Evolutionary conservation across 2,113 vertebrate species (phyloP), one percentile per base, ranked within the genome.

Genomic region (Thalassoma bifasciatum): DNA sequence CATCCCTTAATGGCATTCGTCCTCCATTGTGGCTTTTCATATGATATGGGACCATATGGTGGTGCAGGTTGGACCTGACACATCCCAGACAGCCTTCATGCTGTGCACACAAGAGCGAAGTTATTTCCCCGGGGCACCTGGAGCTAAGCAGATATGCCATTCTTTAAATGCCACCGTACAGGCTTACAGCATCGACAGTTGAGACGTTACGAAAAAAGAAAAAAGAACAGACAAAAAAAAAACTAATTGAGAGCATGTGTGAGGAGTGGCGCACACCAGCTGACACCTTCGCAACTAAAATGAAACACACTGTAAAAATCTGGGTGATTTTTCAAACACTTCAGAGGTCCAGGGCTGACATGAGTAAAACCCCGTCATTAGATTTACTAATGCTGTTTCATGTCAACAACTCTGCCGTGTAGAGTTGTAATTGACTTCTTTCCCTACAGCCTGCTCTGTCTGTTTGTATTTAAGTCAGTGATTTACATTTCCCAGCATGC

Each of bases 231-330:
- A 53, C 12, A 10, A 1, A 49, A 8, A 19, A 16, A 70, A 77
- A 79, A 77, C 62, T 75, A 86, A 91, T 73, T 60, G 49, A 49
- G 65, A 81, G 53, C 81, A 82, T 76, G 85, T 89, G 90, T 13
- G 58, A 79, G 73, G 56, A 72, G 72, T 49, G 14, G 59, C 87
- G 63, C 77, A 82, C 77, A 68, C 68, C 66, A 67, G 61, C 79
- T 57, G 74, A 82, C 85, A 72, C 75, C 65, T 70, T 63, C 52
- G 30, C 63, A 76, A 60, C 65, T 68, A 68, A 87, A 89, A 92
- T 90, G 88, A 90, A 92, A 91, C 88, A 91, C 91, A 3, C 83
- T 76, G 79, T 92, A 87, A 92, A 30, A 91, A 84, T 69, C 30
- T 7, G 68, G 37, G 57, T 17, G 66, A 71, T 54, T 82, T 85